Base-by-base conservation (phyloP, 2,888 invertebrate species). In the Tenthredo scrophulariae region DNA sequence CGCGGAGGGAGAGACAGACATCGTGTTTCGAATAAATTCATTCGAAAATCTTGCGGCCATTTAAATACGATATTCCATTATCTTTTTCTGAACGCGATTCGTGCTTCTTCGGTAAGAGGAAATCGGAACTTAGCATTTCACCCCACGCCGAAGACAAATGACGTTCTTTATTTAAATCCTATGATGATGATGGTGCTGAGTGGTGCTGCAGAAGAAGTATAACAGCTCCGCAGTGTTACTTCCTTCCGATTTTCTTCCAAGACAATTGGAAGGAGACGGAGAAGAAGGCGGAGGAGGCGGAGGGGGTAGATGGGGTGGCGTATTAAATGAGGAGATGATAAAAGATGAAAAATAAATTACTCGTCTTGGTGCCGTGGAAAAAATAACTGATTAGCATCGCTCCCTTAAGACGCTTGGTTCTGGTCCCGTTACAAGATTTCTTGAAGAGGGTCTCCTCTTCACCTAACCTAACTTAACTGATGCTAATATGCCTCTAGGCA, bases 381-480 rank as follows among this genome's bases (percentile, higher is more conserved):
- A 74, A 74, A 67, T 74, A 74, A 74, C 74, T 74, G 74, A 74
- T 74, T 74, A 74, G 74, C 74, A 43, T 74, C 74, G 43, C 74
- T 74, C 74, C 74, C 29, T 74, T 46, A 74, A 74, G 43, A 67
- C 67, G 43, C 43, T n/a, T 22, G n/a, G 22, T 22, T 46, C 18
- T 22, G 22, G 74, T 74, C 74, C 74, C 74, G 74, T 74, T 40
- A 43, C 74, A 40, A 43, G 74, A 74, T 74, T 74, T 46, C 43
- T 74, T 43, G 22, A 22, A 43, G 74, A 46, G 74, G 74, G 72
- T 72, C 72, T 72, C 72, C 72, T 72, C 72, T n/a, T n/a, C 33
- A 7, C 37, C 33, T n/a, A 72, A 72, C 43, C 74, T 26, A 26
- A 74, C 40, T 22, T 77, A 77, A 77, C 77, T 77, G 54, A 77